Conservation (phyloP, 2,113 vertebrate species). For the Pongo pygmaeus region DNA sequence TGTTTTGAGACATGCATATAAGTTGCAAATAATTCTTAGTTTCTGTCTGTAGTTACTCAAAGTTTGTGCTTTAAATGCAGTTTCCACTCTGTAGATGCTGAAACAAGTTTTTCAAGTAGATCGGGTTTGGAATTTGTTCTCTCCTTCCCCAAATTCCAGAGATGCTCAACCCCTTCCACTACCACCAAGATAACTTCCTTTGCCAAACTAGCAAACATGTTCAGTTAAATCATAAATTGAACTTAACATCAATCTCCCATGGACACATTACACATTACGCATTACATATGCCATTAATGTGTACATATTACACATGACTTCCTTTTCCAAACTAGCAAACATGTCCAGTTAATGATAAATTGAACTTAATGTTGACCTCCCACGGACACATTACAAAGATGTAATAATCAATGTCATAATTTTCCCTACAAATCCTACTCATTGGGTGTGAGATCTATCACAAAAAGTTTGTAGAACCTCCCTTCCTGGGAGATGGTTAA, state of each 20-base stretch:
- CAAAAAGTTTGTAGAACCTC: background rate
- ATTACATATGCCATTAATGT: background rate
- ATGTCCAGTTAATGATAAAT: background rate
- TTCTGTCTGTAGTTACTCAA: background rate
- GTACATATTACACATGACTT: background rate
- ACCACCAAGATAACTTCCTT: background rate
- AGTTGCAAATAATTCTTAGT: background rate
- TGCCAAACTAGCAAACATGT: background rate
- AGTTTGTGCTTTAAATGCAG: background rate
- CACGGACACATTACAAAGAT: background rate
- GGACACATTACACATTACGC: background rate
- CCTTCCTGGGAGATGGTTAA: background rate
- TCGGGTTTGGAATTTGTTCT: background rate
- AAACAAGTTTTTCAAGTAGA: background rate
- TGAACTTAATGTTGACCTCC: background rate
- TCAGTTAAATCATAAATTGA: background rate
- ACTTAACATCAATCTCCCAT: background rate
- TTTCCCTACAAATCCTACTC: background rate
- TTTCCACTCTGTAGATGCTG: background rate
- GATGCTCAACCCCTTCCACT: background rate
- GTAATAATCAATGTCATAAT: background rate
- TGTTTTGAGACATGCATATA: background rate
- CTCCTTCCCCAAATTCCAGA: background rate
- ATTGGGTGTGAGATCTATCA: background rate
- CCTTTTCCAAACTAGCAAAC: background rate